A percentile compares a stretch with the other conserved stretches of the same genome.
Conservation (phyloP, 2,797 vertebrate genomes). For the Myripristis murdjan region DNA sequence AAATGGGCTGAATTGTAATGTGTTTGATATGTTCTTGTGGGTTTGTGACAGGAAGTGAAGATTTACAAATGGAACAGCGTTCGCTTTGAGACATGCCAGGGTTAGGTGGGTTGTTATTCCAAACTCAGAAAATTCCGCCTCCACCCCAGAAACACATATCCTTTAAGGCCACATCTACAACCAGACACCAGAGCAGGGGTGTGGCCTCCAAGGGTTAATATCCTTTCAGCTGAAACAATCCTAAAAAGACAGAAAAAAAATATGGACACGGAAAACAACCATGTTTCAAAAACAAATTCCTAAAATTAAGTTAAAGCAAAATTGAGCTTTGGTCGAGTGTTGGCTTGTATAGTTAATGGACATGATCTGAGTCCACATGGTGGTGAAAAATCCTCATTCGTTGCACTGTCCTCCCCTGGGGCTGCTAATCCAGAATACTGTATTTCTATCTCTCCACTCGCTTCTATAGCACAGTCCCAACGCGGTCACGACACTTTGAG, state of each 20-base stretch:
- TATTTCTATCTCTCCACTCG: no score
- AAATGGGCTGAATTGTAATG: conserved; percentile 25
- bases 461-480: no score
- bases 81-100: conserved; percentile 71
- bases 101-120: conserved; percentile 75
- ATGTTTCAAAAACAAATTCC: neutral
- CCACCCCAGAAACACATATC: conserved; percentile 67
- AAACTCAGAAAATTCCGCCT: conserved; percentile 66
- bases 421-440: no score
- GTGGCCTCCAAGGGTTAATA: conserved; percentile 19
- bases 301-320: conserved; percentile 3
- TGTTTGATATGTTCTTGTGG: conserved; percentile 71
- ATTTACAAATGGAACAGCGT: conserved; percentile 69
- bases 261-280: neutral
- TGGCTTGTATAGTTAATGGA: no score
- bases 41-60: conserved; percentile 74
- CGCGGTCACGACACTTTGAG: no score
- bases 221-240: conserved; percentile 3
- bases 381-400: no score
- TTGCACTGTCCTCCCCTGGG: no score
- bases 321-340: no score
- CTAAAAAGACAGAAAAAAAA: conserved; percentile 10
- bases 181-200: conserved; percentile 33
- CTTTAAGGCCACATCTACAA: conserved; percentile 54
- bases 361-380: no score